Evolutionary conservation across 1,140 invertebrate genomes (phyloP), one percentile per base, ranked within the genome.

Genomic region (Drosophila repletoides): DNA sequence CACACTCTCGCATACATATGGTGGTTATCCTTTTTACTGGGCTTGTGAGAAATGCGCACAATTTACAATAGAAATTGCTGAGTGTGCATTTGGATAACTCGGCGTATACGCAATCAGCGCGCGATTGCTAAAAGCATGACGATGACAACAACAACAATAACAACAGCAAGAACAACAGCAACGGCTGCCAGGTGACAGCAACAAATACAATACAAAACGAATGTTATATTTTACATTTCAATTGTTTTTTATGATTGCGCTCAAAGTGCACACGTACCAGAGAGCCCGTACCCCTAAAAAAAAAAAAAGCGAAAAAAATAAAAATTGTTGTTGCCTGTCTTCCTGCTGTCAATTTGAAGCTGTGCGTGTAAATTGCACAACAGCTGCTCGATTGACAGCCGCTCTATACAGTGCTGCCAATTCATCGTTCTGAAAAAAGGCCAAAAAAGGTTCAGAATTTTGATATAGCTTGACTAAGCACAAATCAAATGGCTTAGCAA

Each of bases 151-250:
- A 60, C 53, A 52, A 31, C 53, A 58, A 34, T 19, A 53, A 29
- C 49, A 15, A 33, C 51, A 45, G 49, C 60, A 71, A 21, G 40
- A 24, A 29, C 28, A 34, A 10, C 7, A 52, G 21, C 29, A 38
- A 52, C 33, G 49, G 34, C 33, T 58, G 46, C 34, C 76, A 80
- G 77, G 70, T 83, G 77, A 63, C 64, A 67, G 72, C 52, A 69
- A 34, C 55, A 24, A 36, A 46, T 6, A 36, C 36, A 56, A 63
- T 38, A 64, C 46, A 65, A 69, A 79, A 75, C 71, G 73, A 76
- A 80, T 87, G 60, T 87, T 80, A 86, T 86, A 86, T 86, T 86
- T 86, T 86, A 86, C 80, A 86, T 86, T 86, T 86, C 80, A 86
- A 86, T 86, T 86, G 80, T 86, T 86, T 86, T 86, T 86, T 86